Evolutionary conservation across 2,797 vertebrate genomes (phyloP).

Genomic region (Sebastes steindachneri): DNA sequence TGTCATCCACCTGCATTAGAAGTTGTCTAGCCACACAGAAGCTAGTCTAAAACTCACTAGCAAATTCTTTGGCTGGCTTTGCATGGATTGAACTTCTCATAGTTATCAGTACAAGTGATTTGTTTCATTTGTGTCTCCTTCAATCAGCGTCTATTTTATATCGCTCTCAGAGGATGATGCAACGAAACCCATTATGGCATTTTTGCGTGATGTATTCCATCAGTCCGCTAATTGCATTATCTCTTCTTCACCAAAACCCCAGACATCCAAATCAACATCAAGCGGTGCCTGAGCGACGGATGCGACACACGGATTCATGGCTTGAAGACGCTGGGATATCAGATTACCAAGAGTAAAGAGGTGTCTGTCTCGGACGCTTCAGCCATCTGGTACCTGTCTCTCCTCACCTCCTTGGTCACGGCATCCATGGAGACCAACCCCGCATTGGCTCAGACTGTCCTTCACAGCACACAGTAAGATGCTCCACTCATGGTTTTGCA

Average conservation of each 20-base stretch:
- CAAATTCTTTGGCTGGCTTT: neutral
- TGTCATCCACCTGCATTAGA: neutral
- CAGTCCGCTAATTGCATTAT: constrained; percentile 25
- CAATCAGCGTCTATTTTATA: neutral
- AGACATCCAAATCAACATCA: constrained; percentile 99
- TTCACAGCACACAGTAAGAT: constrained; percentile 93
- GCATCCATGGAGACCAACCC: constrained; percentile 98
- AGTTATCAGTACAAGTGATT: neutral
- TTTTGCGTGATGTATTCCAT: constrained; percentile 1
- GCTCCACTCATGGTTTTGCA: neutral
- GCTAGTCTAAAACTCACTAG: neutral
- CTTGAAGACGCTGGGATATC: constrained; percentile 93
- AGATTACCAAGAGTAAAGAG: constrained; percentile 91
- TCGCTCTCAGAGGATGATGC: neutral
- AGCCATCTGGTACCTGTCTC: constrained; percentile 98
- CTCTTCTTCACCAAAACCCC: constrained; percentile 32
- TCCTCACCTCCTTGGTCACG: constrained; percentile 95
- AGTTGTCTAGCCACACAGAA: neutral
- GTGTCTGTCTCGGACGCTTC: constrained; percentile 97
- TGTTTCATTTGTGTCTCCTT: neutral
- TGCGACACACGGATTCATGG: constrained; percentile 98
- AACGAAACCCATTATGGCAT: neutral
- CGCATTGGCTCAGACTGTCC: constrained; percentile 91
- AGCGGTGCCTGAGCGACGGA: constrained; percentile 95
- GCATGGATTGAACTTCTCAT: neutral